phyloP scores from a whole-genome alignment of 2,888 invertebrate genomes.

The Cataglyphis albicans region DNA sequence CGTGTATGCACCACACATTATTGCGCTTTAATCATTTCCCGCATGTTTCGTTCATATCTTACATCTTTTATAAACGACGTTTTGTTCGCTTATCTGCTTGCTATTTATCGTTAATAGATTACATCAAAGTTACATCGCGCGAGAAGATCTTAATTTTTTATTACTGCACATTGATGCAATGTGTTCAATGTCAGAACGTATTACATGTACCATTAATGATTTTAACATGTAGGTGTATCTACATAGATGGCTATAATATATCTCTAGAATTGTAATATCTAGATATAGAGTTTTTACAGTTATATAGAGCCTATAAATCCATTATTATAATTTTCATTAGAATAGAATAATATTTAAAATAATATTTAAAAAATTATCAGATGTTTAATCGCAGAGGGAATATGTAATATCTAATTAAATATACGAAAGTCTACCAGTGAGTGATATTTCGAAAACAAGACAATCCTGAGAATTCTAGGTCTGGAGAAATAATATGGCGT shows the following conservation, averaged over 20 bases:
- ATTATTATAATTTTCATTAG: background rate
- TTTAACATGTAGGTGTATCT: conserved; percentile 12
- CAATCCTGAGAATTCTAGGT: conserved; percentile 27
- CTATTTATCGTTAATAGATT: conserved; percentile 28
- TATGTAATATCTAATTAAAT: conserved; percentile 34
- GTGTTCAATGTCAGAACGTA: background rate
- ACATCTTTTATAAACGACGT: conserved; percentile 44
- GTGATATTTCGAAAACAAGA: conserved; percentile 47
- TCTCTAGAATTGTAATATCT: background rate
- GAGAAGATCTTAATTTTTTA: conserved; percentile 29
- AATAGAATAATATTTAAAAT: background rate
- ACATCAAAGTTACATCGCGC: conserved; percentile 18
- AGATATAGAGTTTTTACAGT: background rate
- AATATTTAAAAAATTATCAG: background rate
- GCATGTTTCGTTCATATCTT: conserved; percentile 8
- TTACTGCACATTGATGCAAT: background rate
- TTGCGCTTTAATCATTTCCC: conserved; percentile 15
- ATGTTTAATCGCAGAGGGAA: conserved; percentile 11
- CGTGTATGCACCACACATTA: conserved; percentile 17
- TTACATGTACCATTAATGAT: background rate
- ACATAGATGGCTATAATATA: background rate
- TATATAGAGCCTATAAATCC: background rate
- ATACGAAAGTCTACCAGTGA: conserved; percentile 19
- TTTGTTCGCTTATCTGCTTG: conserved; percentile 44
- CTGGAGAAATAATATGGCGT: background rate